Base-by-base conservation (phyloP, 2,797 vertebrate species). In the Micropoecilia bifurca region DNA sequence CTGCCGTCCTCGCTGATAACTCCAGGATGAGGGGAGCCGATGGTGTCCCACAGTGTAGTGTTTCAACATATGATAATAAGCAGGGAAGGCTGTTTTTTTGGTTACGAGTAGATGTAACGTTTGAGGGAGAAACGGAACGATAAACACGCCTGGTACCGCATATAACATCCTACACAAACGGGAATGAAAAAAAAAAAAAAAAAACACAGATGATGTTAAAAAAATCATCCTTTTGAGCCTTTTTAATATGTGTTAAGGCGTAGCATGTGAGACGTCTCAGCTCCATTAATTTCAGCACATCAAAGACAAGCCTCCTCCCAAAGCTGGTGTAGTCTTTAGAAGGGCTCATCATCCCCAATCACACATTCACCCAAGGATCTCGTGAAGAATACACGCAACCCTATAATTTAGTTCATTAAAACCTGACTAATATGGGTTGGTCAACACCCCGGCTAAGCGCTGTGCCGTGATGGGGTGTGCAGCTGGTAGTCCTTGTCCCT, bases 231-330 rank as follows among this genome's bases (percentile, higher is more conserved):
- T 77, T 89, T 87, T 79, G 84, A 92, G 88, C 71, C 89, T 91
- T 84, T 94, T 94, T 94, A 93, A 93, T 95, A 93, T 93, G 93
- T 92, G 93, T 88, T 93, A 89, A 89, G 87, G 87, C 90, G 46
- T 88, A 92, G 92, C 90, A 92, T 85, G 89, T 89, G 90, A 94
- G 90, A 91, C 89, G 87, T 90, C 86, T 88, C 82, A 83, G 92
- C 90, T 89, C 75, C 89, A 92, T 93, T 93, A 93, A 94, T 95
- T 92, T 93, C 80, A 77, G 81, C 89, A 93, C 94, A 94, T 95
- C 94, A 94, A 93, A 95, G 94, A 91, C 89, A 83, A 86, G 84
- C 92, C 88, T 94, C 89, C 85, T 94, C 91, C 91, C 86, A 81
- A 81, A 92, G 90, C 92, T 83, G 78, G 76, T 91, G 88, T 88